Percentiles rank a stretch among this genome's conserved stretches.
These are phyloP conservation scores for Volucella inflata DNA, from an alignment of 2,888 invertebrate genomes.

Conservation along the genomic window DNA sequence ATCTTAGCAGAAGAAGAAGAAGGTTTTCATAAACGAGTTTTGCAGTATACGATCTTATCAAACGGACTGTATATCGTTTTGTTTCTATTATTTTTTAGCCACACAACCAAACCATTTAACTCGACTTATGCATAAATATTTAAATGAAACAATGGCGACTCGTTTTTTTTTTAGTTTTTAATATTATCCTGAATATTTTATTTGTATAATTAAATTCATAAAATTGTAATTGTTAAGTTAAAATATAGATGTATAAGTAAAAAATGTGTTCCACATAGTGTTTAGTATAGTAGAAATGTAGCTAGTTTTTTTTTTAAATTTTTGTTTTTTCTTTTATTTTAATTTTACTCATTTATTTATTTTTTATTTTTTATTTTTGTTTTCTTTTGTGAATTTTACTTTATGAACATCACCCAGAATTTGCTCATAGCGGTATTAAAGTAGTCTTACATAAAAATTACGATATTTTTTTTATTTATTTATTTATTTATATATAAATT, in stretches of 20 bases:
- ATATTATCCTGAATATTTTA: slow-evolving; percentile 75
- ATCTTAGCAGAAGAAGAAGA: no score
- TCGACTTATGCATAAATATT: no score
- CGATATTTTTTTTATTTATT: slow-evolving; percentile 66
- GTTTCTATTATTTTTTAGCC: no score
- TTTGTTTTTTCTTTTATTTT: slow-evolving; percentile 24
- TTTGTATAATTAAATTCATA: slow-evolving; percentile 76
- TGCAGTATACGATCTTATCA: no score
- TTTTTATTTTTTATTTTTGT: slow-evolving; percentile 16
- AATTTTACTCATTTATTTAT: no score
- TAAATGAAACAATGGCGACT: not conserved
- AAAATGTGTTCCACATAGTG: slow-evolving; percentile 76
- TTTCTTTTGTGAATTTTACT: slow-evolving; percentile 69
- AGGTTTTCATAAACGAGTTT: no score
- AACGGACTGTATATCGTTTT: no score
- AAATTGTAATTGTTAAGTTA: slow-evolving; percentile 75
- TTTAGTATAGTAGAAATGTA: slow-evolving; percentile 79
- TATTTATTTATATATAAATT: slow-evolving; percentile 20
- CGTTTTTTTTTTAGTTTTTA: slow-evolving; percentile 55
- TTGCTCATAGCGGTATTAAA: slow-evolving; percentile 75
- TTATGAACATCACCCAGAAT: slow-evolving; percentile 74
- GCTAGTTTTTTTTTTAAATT: slow-evolving; percentile 64
- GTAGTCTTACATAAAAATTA: slow-evolving; percentile 74
- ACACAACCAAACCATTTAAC: no score
- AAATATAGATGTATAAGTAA: slow-evolving; percentile 76